Conservation (phyloP, 2,888 invertebrate species). For the Philereme transversata region DNA sequence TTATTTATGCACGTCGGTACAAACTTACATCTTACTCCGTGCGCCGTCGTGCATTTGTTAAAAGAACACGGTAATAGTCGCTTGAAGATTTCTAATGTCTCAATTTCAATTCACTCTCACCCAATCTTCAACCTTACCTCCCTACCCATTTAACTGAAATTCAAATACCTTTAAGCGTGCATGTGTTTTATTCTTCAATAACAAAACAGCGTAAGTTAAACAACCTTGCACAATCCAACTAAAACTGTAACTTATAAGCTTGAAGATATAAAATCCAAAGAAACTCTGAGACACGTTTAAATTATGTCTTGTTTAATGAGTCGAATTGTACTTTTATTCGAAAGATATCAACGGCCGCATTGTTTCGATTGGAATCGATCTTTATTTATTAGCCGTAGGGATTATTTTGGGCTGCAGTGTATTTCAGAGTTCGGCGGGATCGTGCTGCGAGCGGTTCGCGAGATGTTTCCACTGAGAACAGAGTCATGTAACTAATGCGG, state of each 20-base stretch:
- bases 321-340: slow-evolving; percentile 52
- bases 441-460: slow-evolving; percentile 54
- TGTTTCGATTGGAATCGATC: slow-evolving; percentile 22
- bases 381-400: slow-evolving; percentile 25
- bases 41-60: slow-evolving; percentile 78
- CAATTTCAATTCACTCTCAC: slow-evolving; percentile 62
- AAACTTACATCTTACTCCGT: slow-evolving; percentile 80
- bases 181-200: slow-evolving; percentile 52
- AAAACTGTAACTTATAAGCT: slow-evolving; percentile 44
- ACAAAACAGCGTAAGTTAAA: slow-evolving; percentile 53
- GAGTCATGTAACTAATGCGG: slow-evolving; percentile 83
- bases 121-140: slow-evolving; percentile 49
- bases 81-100: slow-evolving; percentile 82
- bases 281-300: slow-evolving; percentile 59
- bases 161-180: slow-evolving; percentile 50
- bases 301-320: slow-evolving; percentile 84
- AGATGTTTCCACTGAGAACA: slow-evolving; percentile 82
- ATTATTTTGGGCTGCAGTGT: slow-evolving; percentile 43
- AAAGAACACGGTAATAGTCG: slow-evolving; percentile 81
- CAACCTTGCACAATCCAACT: slow-evolving; percentile 41
- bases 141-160: slow-evolving; percentile 40
- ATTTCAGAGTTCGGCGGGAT: slow-evolving; percentile 35
- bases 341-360: slow-evolving; percentile 43
- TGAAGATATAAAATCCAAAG: slow-evolving; percentile 55
- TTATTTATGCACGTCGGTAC: slow-evolving; percentile 78